A percentile compares a stretch with the other conserved stretches of the same genome.
Evolutionary conservation across 1,140 invertebrate genomes (phyloP).

Genomic region (Calephelis virginiensis): DNA sequence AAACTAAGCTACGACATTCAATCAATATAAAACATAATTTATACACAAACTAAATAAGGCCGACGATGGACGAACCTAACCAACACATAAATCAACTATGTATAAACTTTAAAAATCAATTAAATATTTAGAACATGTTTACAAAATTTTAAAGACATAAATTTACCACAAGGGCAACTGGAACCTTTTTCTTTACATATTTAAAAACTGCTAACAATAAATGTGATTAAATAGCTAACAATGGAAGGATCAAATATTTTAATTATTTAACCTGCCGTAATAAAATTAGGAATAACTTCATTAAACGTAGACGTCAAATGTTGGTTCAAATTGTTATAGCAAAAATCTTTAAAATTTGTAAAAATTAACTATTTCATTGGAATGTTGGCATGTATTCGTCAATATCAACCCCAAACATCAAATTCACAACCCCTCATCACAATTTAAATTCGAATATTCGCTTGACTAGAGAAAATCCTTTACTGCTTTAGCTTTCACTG

Average conservation of each 20-base stretch:
- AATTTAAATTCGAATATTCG: constrained; percentile 19
- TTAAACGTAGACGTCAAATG: too few relatives aligned
- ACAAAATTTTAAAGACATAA: too few relatives aligned
- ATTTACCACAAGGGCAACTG: too few relatives aligned
- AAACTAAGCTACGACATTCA: not conserved
- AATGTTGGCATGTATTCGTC: constrained; percentile 26
- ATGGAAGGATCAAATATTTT: too few relatives aligned
- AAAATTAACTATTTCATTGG: not conserved
- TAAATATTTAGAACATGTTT: not conserved
- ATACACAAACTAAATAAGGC: constrained; percentile 20
- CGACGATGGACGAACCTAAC: constrained; percentile 17
- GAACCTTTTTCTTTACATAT: too few relatives aligned
- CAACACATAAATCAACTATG: constrained; percentile 8
- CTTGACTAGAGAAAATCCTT: constrained; percentile 10
- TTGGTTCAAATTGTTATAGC: too few relatives aligned
- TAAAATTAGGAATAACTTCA: too few relatives aligned
- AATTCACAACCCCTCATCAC: constrained; percentile 29
- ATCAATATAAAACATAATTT: not conserved
- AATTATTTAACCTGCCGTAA: too few relatives aligned
- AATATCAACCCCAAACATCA: constrained; percentile 22
- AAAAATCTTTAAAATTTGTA: too few relatives aligned
- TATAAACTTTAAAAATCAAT: constrained; percentile 7
- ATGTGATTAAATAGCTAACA: too few relatives aligned
- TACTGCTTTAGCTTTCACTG: not conserved
- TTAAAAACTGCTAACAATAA: too few relatives aligned